Conservation (phyloP, 2,797 vertebrate genomes). For the Propithecus perrieri region DNA sequence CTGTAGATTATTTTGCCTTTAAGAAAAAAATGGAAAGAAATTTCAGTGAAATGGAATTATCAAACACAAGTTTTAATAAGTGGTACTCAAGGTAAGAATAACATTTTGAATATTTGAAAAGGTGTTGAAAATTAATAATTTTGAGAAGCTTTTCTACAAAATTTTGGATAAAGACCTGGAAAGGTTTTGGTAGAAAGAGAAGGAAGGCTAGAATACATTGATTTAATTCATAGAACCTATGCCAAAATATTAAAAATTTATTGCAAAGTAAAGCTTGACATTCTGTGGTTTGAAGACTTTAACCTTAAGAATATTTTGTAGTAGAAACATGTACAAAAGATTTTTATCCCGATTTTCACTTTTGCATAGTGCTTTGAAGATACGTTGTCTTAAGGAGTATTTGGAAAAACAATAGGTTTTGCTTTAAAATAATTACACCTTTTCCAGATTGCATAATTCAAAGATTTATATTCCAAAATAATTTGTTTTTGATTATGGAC, state of each 20-base stretch:
- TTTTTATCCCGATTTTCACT: constrained; percentile 38
- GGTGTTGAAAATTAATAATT: background rate
- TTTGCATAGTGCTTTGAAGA: constrained; percentile 57
- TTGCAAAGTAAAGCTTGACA: constrained; percentile 12
- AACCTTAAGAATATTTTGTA: constrained; percentile 29
- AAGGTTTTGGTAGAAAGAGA: constrained; percentile 48
- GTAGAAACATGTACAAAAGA: background rate
- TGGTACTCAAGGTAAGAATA: constrained; percentile 43
- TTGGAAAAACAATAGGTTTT: constrained; percentile 48
- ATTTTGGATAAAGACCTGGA: constrained; percentile 33
- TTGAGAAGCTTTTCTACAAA: constrained; percentile 18
- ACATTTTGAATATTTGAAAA: constrained; percentile 44
- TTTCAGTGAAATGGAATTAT: background rate
- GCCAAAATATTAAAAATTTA: constrained; percentile 27
- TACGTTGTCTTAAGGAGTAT: constrained; percentile 15
- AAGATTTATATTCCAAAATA: constrained; percentile 24
- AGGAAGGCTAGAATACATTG: background rate
- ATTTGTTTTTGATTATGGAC: background rate
- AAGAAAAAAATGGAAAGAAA: constrained; percentile 17
- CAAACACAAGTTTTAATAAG: constrained; percentile 18
- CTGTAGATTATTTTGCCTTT: constrained; percentile 27
- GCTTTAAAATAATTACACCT: background rate
- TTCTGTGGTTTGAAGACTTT: constrained; percentile 17
- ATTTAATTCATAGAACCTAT: constrained; percentile 44
- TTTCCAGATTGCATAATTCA: constrained; percentile 36